Evolutionary conservation across 2,113 vertebrate species (phyloP).

Genomic region (Antennarius striatus): DNA sequence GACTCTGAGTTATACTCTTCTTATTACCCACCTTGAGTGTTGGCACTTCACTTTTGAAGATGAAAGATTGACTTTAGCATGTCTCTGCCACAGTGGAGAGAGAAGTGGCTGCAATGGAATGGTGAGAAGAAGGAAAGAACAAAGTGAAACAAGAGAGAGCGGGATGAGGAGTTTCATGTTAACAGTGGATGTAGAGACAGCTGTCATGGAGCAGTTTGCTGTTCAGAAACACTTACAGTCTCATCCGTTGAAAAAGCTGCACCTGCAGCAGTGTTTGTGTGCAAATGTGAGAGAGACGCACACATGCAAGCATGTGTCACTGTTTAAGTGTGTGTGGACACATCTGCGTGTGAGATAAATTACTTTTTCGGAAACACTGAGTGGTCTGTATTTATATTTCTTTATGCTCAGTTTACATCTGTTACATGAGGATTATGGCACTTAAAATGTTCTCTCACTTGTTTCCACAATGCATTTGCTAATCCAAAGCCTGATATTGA

Average conservation of each 20-base stretch:
- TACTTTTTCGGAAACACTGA: conserved; percentile 35
- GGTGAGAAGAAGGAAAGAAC: conserved; percentile 17
- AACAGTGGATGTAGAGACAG: conserved; percentile 56
- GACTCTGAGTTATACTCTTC: conserved; percentile 54
- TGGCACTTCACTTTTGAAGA: conserved; percentile 48
- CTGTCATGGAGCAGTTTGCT: conserved; percentile 57
- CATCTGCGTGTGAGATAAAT: conserved; percentile 34
- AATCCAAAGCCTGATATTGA: conserved; percentile 11
- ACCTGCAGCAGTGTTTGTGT: conserved; percentile 56
- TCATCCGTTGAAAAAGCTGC: conserved; percentile 67
- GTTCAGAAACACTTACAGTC: conserved; percentile 58
- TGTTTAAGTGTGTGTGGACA: conserved; percentile 21
- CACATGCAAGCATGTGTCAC: conserved; percentile 23
- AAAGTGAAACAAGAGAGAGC: conserved; percentile 39
- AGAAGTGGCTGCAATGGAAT: conserved; percentile 17
- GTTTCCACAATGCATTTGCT: conserved; percentile 8
- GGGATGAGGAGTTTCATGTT: conserved; percentile 52
- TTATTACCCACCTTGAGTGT: conserved; percentile 53
- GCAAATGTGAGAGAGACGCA: conserved; percentile 9
- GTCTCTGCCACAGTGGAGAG: conserved; percentile 32
- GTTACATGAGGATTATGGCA: conserved; percentile 32
- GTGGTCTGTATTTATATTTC: conserved; percentile 54
- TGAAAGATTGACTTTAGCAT: conserved; percentile 59
- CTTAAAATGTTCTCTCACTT: conserved; percentile 28
- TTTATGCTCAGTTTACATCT: conserved; percentile 51